phyloP scores from a whole-genome alignment of 2,113 vertebrate species.

The Nematolebias whitei region DNA sequence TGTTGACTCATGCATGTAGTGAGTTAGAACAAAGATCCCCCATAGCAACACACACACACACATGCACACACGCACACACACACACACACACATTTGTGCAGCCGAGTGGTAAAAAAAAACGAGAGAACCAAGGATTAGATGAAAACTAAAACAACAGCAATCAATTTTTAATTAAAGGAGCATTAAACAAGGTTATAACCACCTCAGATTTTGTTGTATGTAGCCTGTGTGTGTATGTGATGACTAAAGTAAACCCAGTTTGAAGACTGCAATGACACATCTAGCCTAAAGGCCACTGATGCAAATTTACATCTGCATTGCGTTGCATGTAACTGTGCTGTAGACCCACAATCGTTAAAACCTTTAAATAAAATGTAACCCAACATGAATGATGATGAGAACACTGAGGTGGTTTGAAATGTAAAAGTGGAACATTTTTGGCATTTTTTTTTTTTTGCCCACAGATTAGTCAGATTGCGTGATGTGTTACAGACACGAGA shows the following conservation, averaged over 20 bases:
- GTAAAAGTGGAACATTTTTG: constrained; percentile 19
- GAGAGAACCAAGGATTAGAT: background rate
- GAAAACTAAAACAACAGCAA: background rate
- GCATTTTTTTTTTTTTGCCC: constrained; percentile 3
- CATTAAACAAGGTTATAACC: constrained; percentile 11
- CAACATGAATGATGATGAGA: background rate
- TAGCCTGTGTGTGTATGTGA: background rate
- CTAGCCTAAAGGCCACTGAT: constrained; percentile 2
- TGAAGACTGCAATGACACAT: background rate
- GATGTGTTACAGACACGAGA: constrained; percentile 26
- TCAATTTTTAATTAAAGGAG: background rate
- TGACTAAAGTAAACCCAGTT: background rate
- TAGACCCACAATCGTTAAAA: background rate
- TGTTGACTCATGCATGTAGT: constrained; percentile 64
- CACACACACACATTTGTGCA: constrained; percentile 36
- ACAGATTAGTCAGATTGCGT: constrained; percentile 10
- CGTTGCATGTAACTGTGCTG: background rate
- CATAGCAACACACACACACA: constrained; percentile 46
- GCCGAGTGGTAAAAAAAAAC: constrained; percentile 17
- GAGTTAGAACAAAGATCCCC: constrained; percentile 57
- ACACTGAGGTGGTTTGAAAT: constrained; percentile 23
- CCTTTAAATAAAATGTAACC: background rate
- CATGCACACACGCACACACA: constrained; percentile 12
- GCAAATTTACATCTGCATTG: background rate
- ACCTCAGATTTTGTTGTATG: background rate